These are phyloP conservation scores for Catagonus wagneri DNA, from an alignment of 2,113 vertebrate species.

Conservation along the genomic window DNA sequence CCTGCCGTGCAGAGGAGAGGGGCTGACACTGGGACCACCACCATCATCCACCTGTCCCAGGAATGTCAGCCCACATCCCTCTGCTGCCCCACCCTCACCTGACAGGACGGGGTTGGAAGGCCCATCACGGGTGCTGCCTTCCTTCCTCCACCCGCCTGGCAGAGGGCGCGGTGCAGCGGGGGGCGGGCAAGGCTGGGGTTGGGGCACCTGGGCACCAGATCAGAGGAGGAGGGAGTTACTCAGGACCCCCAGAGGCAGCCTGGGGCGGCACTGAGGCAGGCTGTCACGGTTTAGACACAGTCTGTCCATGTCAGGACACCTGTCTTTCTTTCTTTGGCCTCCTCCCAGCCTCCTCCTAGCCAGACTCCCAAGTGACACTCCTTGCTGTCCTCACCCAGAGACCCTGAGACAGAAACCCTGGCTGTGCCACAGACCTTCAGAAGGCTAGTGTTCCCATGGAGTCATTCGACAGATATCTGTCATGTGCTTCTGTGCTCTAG, in stretches of 20 bases:
- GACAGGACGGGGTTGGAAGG: fast-evolving
- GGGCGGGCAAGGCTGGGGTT: background rate
- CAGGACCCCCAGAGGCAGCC: background rate
- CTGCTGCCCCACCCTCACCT: background rate
- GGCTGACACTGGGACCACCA: background rate
- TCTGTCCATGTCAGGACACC: background rate
- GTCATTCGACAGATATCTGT: background rate
- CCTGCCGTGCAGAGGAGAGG: background rate
- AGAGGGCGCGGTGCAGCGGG: background rate
- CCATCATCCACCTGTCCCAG: background rate
- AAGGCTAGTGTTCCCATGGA: background rate
- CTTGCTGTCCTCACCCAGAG: background rate
- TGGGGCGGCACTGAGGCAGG: fast-evolving
- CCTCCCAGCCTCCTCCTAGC: background rate
- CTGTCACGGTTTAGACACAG: background rate
- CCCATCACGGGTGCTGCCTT: background rate
- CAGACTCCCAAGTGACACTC: background rate
- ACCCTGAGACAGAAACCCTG: background rate
- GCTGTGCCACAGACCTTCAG: background rate
- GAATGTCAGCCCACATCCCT: background rate
- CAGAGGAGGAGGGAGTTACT: background rate
- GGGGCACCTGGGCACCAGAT: background rate
- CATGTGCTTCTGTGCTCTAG: background rate
- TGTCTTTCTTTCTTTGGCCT: background rate
- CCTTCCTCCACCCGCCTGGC: background rate